Evolutionary conservation across 2,113 vertebrate species (phyloP), one percentile per base, ranked within the genome.

Genomic region (Pelecanoides urinatrix): DNA sequence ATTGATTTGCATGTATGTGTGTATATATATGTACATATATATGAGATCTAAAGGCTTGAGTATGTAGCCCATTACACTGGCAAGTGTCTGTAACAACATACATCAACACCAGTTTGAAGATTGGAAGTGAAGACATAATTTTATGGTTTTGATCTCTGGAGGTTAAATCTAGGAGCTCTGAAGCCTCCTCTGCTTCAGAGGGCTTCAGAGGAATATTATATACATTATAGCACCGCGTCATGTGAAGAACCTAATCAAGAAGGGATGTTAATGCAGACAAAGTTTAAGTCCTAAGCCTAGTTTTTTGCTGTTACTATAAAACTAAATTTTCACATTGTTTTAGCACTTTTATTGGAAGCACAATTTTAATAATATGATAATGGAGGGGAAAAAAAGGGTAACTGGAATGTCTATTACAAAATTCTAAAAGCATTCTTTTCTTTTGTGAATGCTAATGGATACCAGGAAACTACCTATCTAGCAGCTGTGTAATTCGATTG

Each of bases 401-500:
- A 82, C n/a, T 65, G 71, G 22, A 38, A 32, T 71, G 75, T 74
- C 61, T 92, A 36, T 56, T 21, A 47, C 61, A 85, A 92, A 95
- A 40, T 87, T 76, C 42, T 53, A 47, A 49, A 86, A 80, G 18
- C 11, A 45, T 88, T 85, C 50, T 83, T 77, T 83, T 85, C 25
- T 82, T 86, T n/a, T 27, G 40, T 96, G 75, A 58, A 55, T 50
- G 22, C 52, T 96, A 61, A 89, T 93, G 52, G 72, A 75, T 93
- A 92, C 40, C 49, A 65, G 87, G 70, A 92, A 96, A 68, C 11
- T 50, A 70, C 62, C 63, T 88, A 8, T 74, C 59, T 30, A 83
- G 50, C 91, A 87, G 66, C 44, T 92, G 47, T 84, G 36, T 84
- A 65, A 93, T 96, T 94, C 92, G 75, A 92, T 96, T 96, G 45